A percentile compares a stretch with the other conserved stretches of the same genome.
phyloP scores from a whole-genome alignment of 2,113 vertebrate species.

The Pogona vitticeps region DNA sequence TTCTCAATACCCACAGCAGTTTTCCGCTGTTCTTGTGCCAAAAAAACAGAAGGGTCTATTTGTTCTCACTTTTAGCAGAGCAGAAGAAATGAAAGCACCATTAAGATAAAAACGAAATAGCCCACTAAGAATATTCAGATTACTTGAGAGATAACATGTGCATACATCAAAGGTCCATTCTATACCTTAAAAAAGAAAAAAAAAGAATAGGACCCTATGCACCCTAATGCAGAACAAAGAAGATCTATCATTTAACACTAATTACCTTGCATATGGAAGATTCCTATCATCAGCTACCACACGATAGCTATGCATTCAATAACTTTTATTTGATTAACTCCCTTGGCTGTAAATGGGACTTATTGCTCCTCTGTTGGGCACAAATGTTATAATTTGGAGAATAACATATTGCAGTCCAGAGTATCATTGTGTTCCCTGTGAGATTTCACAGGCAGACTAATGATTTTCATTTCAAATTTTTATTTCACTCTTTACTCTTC shows the following conservation, averaged over 20 bases:
- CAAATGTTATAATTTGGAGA: conserved; percentile 47
- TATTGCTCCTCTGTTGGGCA: conserved; percentile 31
- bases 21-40: not conserved
- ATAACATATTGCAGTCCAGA: conserved; percentile 37
- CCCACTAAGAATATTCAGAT: not conserved
- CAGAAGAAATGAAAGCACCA: not conserved
- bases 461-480: conserved; percentile 60
- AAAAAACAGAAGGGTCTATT: conserved; percentile 6
- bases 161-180: conserved; percentile 14
- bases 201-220: not conserved
- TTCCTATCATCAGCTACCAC: not conserved
- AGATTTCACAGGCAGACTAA: conserved; percentile 51
- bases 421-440: conserved; percentile 43
- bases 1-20: not conserved
- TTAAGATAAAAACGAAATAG: conserved; percentile 33
- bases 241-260: conserved; percentile 43
- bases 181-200: not conserved
- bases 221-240: conserved; percentile 9
- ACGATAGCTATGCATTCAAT: conserved; percentile 17
- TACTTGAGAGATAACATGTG: conserved; percentile 23
- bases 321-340: conserved; percentile 44
- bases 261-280: not conserved
- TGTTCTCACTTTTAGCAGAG: conserved; percentile 16
- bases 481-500: conserved; percentile 48
- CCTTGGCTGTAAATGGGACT: conserved; percentile 32